These are phyloP conservation scores for Muscina levida DNA, from an alignment of 2,888 invertebrate genomes.

Conservation along the genomic window DNA sequence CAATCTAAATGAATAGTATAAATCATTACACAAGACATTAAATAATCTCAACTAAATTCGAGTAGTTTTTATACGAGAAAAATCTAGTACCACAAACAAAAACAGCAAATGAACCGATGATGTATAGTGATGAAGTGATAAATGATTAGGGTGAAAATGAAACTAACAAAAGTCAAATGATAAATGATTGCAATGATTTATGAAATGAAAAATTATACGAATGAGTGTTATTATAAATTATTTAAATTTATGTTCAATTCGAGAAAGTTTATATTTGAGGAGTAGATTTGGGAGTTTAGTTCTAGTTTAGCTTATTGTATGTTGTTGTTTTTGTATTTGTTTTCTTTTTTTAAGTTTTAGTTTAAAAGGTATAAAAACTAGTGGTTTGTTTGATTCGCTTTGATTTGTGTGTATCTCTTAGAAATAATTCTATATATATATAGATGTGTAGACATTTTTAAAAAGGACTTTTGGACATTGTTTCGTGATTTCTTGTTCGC, in stretches of 20 bases:
- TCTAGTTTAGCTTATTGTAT: slow-evolving; percentile 39
- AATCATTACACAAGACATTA: slow-evolving; percentile 28
- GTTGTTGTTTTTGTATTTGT: no score
- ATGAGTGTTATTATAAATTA: background rate
- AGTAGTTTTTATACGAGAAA: slow-evolving; percentile 30
- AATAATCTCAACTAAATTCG: slow-evolving; percentile 37
- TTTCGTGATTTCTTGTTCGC: no score
- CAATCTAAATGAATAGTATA: slow-evolving; percentile 28
- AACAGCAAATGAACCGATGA: no score
- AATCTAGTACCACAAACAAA: slow-evolving; percentile 17
- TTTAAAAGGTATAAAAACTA: slow-evolving; percentile 66
- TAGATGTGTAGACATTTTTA: slow-evolving; percentile 39
- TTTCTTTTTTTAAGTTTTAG: no score
- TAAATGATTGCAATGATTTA: slow-evolving; percentile 37
- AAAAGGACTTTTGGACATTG: slow-evolving; percentile 44
- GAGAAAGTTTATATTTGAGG: slow-evolving; percentile 39
- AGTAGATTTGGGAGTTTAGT: background rate
- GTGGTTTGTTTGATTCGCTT: slow-evolving; percentile 42
- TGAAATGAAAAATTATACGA: background rate
- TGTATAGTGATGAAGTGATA: slow-evolving; percentile 8
- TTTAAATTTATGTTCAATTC: background rate
- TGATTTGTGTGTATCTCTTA: slow-evolving; percentile 54
- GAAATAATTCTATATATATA: slow-evolving; percentile 34
- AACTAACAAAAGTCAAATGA: slow-evolving; percentile 33
- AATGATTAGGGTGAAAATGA: slow-evolving; percentile 14